Percentiles rank a stretch among this genome's conserved stretches.
These are phyloP conservation scores for Sprattus sprattus DNA, from an alignment of 2,113 vertebrate species.

Conservation along the genomic window DNA sequence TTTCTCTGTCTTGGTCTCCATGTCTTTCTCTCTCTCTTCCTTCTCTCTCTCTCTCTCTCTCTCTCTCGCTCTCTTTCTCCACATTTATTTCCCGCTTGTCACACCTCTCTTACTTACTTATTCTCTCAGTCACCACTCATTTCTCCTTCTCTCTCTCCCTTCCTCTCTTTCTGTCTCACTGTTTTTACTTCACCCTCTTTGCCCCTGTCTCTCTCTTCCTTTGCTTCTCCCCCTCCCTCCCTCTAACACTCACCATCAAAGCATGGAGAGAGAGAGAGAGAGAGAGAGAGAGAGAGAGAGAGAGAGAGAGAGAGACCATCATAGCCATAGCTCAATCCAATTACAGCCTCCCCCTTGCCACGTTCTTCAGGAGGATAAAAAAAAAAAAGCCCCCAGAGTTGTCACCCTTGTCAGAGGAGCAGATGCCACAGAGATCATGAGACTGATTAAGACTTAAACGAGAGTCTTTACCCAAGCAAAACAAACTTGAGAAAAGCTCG, in stretches of 20 bases:
- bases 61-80: not conserved
- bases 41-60: not conserved
- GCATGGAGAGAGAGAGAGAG: too few species aligned
- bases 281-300: too few species aligned
- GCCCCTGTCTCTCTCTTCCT: not conserved
- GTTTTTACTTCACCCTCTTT: not conserved
- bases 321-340: not conserved
- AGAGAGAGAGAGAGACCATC: too few species aligned
- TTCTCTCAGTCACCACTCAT: not conserved
- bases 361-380: slow-evolving; percentile 4
- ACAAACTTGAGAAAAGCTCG: not conserved
- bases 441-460: not conserved
- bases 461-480: not conserved
- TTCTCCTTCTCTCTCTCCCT: not conserved
- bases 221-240: not conserved
- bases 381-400: not conserved
- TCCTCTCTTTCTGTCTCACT: not conserved
- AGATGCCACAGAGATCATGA: not conserved
- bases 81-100: not conserved
- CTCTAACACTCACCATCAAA: not conserved
- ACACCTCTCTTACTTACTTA: not conserved
- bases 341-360: not conserved
- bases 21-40: not conserved
- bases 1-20: not conserved
- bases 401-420: not conserved